Conservation (phyloP, 1,140 invertebrate genomes). For the Hypothenemus hampei region DNA sequence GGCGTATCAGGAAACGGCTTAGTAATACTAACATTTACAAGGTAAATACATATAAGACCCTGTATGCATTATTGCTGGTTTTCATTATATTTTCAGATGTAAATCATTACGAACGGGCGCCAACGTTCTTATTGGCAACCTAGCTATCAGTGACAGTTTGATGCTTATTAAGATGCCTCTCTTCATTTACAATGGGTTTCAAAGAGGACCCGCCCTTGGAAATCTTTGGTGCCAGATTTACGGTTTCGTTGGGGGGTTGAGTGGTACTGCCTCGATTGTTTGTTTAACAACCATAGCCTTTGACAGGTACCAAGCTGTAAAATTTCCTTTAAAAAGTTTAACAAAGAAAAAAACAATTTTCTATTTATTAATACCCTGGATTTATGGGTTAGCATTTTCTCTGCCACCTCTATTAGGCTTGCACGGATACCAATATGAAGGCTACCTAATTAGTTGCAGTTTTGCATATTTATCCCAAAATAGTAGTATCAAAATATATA, state of each 20-base stretch:
- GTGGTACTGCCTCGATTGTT: constrained; percentile 65
- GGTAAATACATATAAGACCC: constrained; percentile 45
- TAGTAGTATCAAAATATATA: constrained; percentile 53
- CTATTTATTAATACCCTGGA: constrained; percentile 48
- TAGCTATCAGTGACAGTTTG: constrained; percentile 69
- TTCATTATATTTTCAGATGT: constrained; percentile 51
- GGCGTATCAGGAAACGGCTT: constrained; percentile 60
- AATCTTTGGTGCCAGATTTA: constrained; percentile 62
- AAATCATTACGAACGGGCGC: constrained; percentile 66
- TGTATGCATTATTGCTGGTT: not conserved
- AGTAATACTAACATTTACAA: constrained; percentile 61
- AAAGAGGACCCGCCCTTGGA: constrained; percentile 63
- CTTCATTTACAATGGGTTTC: constrained; percentile 66
- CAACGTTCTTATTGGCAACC: constrained; percentile 70
- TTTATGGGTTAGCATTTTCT: constrained; percentile 64
- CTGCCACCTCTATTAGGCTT: constrained; percentile 63
- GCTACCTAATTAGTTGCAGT: constrained; percentile 73
- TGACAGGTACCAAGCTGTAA: constrained; percentile 68
- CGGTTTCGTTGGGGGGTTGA: constrained; percentile 66
- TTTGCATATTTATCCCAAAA: constrained; percentile 70
- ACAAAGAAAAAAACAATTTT: constrained; percentile 44
- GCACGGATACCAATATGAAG: constrained; percentile 71
- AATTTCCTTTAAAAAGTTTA: constrained; percentile 62
- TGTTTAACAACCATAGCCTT: constrained; percentile 65
- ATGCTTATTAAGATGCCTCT: constrained; percentile 66